phyloP scores from a whole-genome alignment of 2,888 invertebrate genomes.

The Cheilosia urbana region DNA sequence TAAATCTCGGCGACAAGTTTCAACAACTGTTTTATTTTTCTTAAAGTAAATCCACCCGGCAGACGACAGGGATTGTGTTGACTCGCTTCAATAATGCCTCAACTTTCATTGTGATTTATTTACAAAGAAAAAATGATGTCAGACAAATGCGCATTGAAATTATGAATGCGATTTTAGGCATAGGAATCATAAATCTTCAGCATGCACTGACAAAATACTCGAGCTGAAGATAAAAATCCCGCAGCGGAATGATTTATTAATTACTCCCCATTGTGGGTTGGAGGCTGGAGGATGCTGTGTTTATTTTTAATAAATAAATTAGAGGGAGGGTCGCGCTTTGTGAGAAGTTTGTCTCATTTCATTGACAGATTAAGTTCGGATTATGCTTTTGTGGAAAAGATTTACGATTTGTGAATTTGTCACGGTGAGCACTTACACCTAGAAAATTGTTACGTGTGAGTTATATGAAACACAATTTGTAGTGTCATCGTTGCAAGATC shows the following conservation, averaged over 20 bases:
- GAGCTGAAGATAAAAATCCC: constrained; percentile 50
- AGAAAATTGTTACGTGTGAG: constrained; percentile 1
- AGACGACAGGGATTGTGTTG: constrained; percentile 20
- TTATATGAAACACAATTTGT: background rate
- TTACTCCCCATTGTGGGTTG: constrained; percentile 46
- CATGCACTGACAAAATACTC: constrained; percentile 64
- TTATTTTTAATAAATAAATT: constrained; percentile 70
- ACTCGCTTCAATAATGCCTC: constrained; percentile 4
- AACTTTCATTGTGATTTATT: constrained; percentile 38
- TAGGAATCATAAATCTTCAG: constrained; percentile 59
- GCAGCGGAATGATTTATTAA: constrained; percentile 64
- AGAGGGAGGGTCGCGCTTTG: constrained; percentile 53
- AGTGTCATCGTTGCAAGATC: too few species aligned
- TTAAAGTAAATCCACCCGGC: background rate
- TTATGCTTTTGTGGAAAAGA: constrained; percentile 55
- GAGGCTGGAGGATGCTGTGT: constrained; percentile 41
- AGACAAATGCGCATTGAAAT: constrained; percentile 57
- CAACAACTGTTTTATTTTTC: constrained; percentile 38
- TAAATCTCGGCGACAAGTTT: constrained; percentile 8
- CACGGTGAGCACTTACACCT: constrained; percentile 13
- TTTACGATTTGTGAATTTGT: constrained; percentile 71
- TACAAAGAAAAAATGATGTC: constrained; percentile 39
- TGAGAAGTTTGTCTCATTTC: constrained; percentile 61
- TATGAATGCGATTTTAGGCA: constrained; percentile 51
- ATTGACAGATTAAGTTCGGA: constrained; percentile 71